Evolutionary conservation across 2,888 invertebrate species (phyloP).

Genomic region (Leucophora obtusa): DNA sequence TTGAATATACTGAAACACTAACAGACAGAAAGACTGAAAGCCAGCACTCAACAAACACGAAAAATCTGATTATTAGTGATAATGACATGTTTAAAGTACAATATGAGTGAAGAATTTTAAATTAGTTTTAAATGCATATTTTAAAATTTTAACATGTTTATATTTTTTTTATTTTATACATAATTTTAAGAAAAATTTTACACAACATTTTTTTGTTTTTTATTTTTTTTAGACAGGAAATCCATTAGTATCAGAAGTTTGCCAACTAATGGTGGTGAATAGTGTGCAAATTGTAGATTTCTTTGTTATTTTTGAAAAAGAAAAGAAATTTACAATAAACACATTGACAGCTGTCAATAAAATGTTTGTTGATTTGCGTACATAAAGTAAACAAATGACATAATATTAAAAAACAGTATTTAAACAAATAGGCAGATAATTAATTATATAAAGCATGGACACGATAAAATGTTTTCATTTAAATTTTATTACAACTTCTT

Average conservation of each 20-base stretch:
- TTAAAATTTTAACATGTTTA: not conserved
- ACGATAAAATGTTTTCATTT: too few species aligned
- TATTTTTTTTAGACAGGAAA: slow-evolving; percentile 32
- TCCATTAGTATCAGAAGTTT: slow-evolving; percentile 8
- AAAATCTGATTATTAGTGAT: slow-evolving; percentile 33
- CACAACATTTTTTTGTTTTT: slow-evolving; percentile 4
- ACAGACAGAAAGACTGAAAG: slow-evolving; percentile 10
- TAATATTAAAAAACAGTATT: slow-evolving; percentile 32
- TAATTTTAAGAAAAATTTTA: not conserved
- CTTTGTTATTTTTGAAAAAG: not conserved
- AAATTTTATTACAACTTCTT: too few species aligned
- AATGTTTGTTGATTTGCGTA: slow-evolving; percentile 16
- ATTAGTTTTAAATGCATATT: slow-evolving; percentile 8
- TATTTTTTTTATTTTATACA: too few species aligned
- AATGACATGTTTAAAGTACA: slow-evolving; percentile 37
- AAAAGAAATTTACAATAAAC: not conserved
- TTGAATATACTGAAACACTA: slow-evolving; percentile 9
- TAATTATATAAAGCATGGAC: too few species aligned
- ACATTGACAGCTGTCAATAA: slow-evolving; percentile 50
- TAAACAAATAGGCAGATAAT: too few species aligned
- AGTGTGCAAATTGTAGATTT: slow-evolving; percentile 10
- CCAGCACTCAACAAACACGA: not conserved
- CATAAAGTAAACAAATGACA: slow-evolving; percentile 34
- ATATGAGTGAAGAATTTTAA: slow-evolving; percentile 9
- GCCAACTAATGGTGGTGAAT: slow-evolving; percentile 3